A percentile compares a stretch with the other conserved stretches of the same genome.
Evolutionary conservation across 35 echinoderm and acorn worm species (phyloP).

Genomic region (Holothuria glaberrima): DNA sequence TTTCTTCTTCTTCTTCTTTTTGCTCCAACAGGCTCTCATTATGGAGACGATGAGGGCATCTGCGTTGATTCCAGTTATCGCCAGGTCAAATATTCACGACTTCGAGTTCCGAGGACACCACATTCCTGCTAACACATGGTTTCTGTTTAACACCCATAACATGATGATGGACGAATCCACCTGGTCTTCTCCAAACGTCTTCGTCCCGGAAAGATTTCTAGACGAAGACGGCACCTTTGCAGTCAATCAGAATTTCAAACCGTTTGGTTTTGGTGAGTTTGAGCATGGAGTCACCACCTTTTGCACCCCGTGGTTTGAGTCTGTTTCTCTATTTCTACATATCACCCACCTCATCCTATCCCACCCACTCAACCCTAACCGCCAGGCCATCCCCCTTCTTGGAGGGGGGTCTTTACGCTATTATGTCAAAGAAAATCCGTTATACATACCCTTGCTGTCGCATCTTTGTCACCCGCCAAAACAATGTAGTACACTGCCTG

Average conservation of each 20-base stretch:
- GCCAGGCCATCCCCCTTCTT: too few relatives aligned
- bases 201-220: constrained; percentile 35
- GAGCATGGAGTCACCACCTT: too few relatives aligned
- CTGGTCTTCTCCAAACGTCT: neutral
- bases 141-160: constrained; percentile 42
- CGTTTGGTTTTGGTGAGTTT: constrained; percentile 54
- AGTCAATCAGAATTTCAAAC: constrained; percentile 15
- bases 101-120: constrained; percentile 48
- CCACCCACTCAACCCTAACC: too few relatives aligned
- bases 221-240: constrained; percentile 11
- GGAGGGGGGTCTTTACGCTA: too few relatives aligned
- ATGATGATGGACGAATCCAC: neutral
- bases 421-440: too few relatives aligned
- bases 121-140: constrained; percentile 26
- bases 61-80: neutral
- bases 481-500: too few relatives aligned
- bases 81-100: constrained; percentile 32
- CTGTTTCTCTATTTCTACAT: too few relatives aligned
- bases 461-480: too few relatives aligned
- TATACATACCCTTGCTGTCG: too few relatives aligned
- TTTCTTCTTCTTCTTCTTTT: constrained; percentile 9
- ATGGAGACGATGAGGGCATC: constrained; percentile 26
- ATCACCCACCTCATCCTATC: too few relatives aligned
- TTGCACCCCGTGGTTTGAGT: too few relatives aligned
- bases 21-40: constrained; percentile 25